Percentiles rank a stretch among this genome's conserved stretches.
Evolutionary conservation across 2,113 vertebrate genomes (phyloP).

Genomic region (Shinisaurus crocodilurus): DNA sequence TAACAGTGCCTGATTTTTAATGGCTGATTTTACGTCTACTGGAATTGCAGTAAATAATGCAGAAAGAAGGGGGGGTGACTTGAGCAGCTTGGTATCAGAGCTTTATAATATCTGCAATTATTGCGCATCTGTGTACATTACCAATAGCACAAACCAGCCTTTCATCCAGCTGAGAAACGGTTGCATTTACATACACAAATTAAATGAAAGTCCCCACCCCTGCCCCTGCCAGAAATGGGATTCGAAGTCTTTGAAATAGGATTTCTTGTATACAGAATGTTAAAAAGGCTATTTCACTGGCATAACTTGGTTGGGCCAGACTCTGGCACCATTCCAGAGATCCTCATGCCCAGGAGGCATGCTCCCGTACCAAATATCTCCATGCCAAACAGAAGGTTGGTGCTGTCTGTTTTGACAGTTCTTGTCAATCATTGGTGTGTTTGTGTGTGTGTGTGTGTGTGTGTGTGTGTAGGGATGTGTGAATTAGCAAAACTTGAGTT

Average conservation of each 20-base stretch:
- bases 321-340: neutral
- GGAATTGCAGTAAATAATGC: constrained; percentile 16
- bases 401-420: neutral
- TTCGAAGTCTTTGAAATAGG: constrained; percentile 1
- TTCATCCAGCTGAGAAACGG: constrained; percentile 26
- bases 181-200: constrained; percentile 39
- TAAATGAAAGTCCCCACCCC: neutral
- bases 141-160: constrained; percentile 8
- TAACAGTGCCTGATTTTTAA: neutral
- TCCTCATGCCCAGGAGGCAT: neutral
- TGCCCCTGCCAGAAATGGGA: neutral
- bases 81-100: neutral
- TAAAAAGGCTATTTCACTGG: neutral
- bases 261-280: neutral
- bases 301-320: neutral
- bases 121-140: neutral
- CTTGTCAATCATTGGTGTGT: neutral
- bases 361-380: neutral
- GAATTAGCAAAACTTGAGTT: neutral
- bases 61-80: neutral
- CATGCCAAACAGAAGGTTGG: neutral
- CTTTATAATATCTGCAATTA: constrained; percentile 16
- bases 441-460: neutral
- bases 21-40: neutral
- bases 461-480: neutral